Evolutionary conservation across 2,113 vertebrate genomes (phyloP).

Genomic region (Pagrus major): DNA sequence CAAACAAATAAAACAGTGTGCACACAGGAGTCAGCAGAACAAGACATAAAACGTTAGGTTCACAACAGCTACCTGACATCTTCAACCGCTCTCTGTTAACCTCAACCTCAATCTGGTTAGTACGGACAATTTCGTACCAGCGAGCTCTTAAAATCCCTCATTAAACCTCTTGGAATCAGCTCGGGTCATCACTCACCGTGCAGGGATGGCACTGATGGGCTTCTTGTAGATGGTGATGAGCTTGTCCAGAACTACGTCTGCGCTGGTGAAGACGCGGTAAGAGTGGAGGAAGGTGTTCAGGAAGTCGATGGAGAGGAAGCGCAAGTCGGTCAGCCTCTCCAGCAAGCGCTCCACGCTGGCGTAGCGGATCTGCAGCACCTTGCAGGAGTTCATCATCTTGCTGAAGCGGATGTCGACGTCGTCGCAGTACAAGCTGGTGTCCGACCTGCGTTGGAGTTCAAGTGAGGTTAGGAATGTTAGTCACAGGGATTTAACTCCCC

Average conservation of each 20-base stretch:
- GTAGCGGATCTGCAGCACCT: constrained; percentile 98
- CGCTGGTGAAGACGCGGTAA: constrained; percentile 95
- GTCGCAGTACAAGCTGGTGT: constrained; percentile 96
- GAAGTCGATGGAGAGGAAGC: constrained; percentile 98
- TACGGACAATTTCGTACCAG: background rate
- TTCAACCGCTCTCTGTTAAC: background rate
- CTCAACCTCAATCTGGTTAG: background rate
- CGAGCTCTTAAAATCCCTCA: background rate
- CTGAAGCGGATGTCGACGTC: constrained; percentile 99
- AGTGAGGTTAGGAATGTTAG: constrained; percentile 14
- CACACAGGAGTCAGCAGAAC: background rate
- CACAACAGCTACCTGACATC: background rate
- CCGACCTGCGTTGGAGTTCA: constrained; percentile 87
- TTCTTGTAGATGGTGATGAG: constrained; percentile 98
- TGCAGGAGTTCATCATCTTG: constrained; percentile 99
- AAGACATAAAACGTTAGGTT: background rate
- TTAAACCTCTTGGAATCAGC: background rate
- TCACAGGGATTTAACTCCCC: constrained; percentile 8
- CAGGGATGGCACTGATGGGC: constrained; percentile 97
- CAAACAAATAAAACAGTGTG: background rate
- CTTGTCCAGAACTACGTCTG: constrained; percentile 94
- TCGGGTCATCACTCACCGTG: constrained; percentile 85
- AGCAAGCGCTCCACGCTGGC: constrained; percentile 95
- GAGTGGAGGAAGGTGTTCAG: constrained; percentile 99
- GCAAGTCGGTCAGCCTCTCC: constrained; percentile 94